Evolutionary conservation across 2,888 invertebrate genomes (phyloP).

Genomic region (Agonopterix heracliana): DNA sequence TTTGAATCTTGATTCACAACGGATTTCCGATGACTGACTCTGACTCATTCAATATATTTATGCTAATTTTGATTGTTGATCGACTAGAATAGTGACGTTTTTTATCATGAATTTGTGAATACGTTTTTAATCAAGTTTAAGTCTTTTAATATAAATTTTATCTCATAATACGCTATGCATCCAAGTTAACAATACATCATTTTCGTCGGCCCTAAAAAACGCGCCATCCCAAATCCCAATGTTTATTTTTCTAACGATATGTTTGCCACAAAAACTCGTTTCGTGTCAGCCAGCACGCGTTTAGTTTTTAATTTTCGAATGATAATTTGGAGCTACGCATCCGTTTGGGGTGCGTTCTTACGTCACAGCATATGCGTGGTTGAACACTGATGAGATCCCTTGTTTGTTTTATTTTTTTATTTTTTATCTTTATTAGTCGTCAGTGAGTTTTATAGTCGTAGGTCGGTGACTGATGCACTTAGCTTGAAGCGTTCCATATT

Average conservation of each 20-base stretch:
- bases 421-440: slow-evolving; percentile 44
- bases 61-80: neutral
- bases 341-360: slow-evolving; percentile 16
- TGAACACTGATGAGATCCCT: slow-evolving; percentile 13
- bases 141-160: too few species aligned
- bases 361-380: slow-evolving; percentile 22
- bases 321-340: slow-evolving; percentile 7
- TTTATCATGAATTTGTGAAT: too few species aligned
- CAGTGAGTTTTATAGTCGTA: slow-evolving; percentile 40
- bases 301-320: slow-evolving; percentile 2
- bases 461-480: slow-evolving; percentile 33
- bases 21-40: neutral
- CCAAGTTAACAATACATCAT: neutral
- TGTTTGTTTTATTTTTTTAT: slow-evolving; percentile 36
- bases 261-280: slow-evolving; percentile 1
- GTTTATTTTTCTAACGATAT: neutral
- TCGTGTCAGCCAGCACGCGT: neutral
- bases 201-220: too few species aligned
- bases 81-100: neutral
- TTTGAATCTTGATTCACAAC: neutral
- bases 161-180: too few species aligned
- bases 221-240: neutral
- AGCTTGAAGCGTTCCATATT: slow-evolving; percentile 8
- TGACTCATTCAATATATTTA: neutral
- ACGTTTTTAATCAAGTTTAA: too few species aligned